phyloP scores from a whole-genome alignment of 1,140 invertebrate species.

The Mizuhopecten yessoensis region DNA sequence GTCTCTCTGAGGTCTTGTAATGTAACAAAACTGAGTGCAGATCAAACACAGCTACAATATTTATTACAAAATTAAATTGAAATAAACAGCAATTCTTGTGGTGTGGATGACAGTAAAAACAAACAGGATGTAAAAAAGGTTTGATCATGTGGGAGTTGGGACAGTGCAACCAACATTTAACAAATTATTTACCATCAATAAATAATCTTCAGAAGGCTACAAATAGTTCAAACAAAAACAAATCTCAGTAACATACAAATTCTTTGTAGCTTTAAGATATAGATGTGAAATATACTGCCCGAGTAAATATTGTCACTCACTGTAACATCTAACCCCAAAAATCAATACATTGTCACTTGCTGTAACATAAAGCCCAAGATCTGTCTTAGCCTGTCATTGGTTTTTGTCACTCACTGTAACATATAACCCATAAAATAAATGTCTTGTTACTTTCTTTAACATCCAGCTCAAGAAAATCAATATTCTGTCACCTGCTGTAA shows the following conservation, averaged over 20 bases:
- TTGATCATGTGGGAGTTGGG: not conserved
- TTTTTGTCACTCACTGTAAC: too few species aligned
- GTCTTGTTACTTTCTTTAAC: not conserved
- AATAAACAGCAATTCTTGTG: not conserved
- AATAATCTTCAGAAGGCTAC: not conserved
- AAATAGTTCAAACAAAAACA: slow-evolving; percentile 6
- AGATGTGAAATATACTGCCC: too few species aligned
- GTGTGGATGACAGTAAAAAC: not conserved
- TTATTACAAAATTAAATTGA: not conserved
- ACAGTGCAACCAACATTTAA: not conserved
- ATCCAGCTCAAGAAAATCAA: too few species aligned
- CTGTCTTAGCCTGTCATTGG: too few species aligned
- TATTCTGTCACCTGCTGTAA: too few species aligned
- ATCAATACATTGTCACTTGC: too few species aligned
- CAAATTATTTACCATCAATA: slow-evolving; percentile 22
- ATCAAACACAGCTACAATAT: not conserved
- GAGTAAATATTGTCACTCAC: not conserved
- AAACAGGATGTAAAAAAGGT: not conserved
- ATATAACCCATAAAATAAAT: too few species aligned
- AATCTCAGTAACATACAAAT: not conserved
- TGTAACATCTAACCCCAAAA: not conserved
- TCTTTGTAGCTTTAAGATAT: not conserved
- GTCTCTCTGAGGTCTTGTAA: not conserved
- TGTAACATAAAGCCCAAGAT: too few species aligned
- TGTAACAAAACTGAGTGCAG: not conserved